Conservation (phyloP, 2,113 vertebrate species). For the Paraplagusia blochii region DNA sequence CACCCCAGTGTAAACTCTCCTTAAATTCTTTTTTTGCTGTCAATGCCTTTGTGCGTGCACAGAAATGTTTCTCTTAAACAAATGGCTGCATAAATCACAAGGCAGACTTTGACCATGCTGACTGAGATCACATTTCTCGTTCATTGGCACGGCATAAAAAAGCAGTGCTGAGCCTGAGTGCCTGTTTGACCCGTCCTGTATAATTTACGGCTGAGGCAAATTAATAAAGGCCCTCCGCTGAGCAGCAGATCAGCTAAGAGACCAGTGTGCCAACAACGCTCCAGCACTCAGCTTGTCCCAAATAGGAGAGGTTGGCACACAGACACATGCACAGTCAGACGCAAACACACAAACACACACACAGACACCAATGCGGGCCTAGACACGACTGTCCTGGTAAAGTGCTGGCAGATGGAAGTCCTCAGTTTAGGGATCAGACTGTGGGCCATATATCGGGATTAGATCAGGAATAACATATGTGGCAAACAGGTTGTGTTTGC, state of each 20-base stretch:
- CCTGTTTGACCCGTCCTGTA: slow-evolving; percentile 47
- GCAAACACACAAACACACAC: slow-evolving; percentile 11
- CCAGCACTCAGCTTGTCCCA: slow-evolving; percentile 59
- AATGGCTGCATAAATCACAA: slow-evolving; percentile 11
- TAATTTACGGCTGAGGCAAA: slow-evolving; percentile 53
- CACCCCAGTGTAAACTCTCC: background rate
- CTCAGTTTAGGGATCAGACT: slow-evolving; percentile 55
- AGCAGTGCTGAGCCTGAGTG: slow-evolving; percentile 18
- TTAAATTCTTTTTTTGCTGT: background rate
- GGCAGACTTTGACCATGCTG: slow-evolving; percentile 8
- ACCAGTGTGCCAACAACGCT: slow-evolving; percentile 61
- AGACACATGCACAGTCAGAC: slow-evolving; percentile 17
- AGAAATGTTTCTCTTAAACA: background rate
- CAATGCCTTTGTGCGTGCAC: background rate
- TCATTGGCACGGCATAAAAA: slow-evolving; percentile 18
- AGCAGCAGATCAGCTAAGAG: slow-evolving; percentile 60
- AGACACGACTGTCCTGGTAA: slow-evolving; percentile 51
- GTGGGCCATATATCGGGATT: slow-evolving; percentile 48
- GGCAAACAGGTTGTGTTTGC: slow-evolving; percentile 33
- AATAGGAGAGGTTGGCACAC: slow-evolving; percentile 50
- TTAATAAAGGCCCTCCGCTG: slow-evolving; percentile 63
- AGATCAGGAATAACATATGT: slow-evolving; percentile 62
- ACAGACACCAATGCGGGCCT: slow-evolving; percentile 31
- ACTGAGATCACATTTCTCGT: slow-evolving; percentile 21
- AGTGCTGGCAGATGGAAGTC: slow-evolving; percentile 60